A percentile compares a stretch with the other conserved stretches of the same genome.
Conservation (phyloP, 2,797 vertebrate genomes). For the Acropternis orthonyx region DNA sequence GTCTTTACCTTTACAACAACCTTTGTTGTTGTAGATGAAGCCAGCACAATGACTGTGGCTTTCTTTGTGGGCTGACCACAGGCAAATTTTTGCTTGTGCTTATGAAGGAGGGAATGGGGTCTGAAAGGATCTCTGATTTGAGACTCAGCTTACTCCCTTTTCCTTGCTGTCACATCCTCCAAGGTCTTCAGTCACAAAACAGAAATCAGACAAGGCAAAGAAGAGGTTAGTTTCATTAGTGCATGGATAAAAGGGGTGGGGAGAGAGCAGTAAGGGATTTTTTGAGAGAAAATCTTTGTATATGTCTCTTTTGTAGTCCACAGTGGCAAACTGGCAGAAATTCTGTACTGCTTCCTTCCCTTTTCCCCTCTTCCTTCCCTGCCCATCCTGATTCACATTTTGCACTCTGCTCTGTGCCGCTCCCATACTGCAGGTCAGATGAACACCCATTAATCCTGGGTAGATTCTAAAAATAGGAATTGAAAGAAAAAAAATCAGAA, state of each 20-base stretch:
- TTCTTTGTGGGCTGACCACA: background rate
- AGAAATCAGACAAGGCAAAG: background rate
- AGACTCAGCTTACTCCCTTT: background rate
- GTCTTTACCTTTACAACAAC: background rate
- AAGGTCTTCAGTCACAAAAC: background rate
- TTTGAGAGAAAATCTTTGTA: background rate
- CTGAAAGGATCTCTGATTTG: background rate
- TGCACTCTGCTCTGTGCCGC: background rate
- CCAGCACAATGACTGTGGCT: background rate
- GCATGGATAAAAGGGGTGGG: background rate
- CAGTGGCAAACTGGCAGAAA: background rate
- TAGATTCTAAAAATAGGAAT: slow-evolving; percentile 36
- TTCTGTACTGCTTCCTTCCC: background rate
- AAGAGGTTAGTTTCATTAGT: background rate
- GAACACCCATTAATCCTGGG: background rate
- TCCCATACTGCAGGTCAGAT: background rate
- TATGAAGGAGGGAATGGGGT: background rate
- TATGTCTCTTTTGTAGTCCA: background rate
- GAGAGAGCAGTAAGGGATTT: background rate
- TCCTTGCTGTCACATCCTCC: background rate
- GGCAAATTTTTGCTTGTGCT: background rate
- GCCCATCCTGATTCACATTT: background rate
- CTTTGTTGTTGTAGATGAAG: background rate
- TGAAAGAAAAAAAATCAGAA: slow-evolving; percentile 1
- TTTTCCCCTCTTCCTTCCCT: background rate